Percentiles rank a stretch among this genome's conserved stretches.
phyloP scores from a whole-genome alignment of 2,797 vertebrate species.

The Sarcophilus harrisii region DNA sequence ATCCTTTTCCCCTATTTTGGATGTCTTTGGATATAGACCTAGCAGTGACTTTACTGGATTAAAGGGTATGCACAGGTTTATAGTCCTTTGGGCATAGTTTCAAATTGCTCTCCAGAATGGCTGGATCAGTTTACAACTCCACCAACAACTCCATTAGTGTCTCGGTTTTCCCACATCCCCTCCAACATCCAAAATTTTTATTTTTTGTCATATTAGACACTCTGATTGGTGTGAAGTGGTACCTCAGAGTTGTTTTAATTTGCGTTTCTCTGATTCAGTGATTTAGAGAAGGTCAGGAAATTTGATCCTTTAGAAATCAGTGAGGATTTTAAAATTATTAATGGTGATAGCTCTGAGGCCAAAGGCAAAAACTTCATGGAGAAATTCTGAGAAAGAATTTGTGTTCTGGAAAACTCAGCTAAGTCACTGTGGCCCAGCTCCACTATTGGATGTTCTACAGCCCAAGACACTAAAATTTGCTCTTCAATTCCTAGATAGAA shows the following conservation, averaged over 20 bases:
- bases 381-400: background rate
- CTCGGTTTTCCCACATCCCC: background rate
- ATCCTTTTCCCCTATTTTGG: background rate
- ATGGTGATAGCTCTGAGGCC: background rate
- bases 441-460: background rate
- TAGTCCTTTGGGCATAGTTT: background rate
- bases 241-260: background rate
- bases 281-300: background rate
- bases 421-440: background rate
- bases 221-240: background rate
- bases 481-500: background rate
- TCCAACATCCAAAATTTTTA: background rate
- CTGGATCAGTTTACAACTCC: background rate
- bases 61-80: background rate
- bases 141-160: background rate
- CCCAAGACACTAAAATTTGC: background rate
- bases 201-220: background rate
- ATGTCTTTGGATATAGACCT: background rate
- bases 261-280: background rate
- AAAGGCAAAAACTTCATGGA: background rate
- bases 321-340: background rate
- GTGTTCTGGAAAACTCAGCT: background rate
- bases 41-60: background rate
- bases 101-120: background rate
- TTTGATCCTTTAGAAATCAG: background rate